Conservation (phyloP, 2,888 invertebrate species). For the Drosophila anomelani region DNA sequence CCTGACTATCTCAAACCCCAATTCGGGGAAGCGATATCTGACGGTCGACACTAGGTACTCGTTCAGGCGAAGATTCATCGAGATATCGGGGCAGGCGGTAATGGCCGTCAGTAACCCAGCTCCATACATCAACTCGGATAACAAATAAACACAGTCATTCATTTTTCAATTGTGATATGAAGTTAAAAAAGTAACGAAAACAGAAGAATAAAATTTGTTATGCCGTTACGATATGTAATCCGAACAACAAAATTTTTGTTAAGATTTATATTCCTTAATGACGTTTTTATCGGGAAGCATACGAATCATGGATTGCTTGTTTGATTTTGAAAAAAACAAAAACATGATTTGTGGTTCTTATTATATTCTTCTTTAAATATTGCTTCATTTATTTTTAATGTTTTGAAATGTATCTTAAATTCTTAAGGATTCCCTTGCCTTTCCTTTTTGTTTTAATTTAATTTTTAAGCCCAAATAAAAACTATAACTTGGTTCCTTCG, state of each 20-base stretch:
- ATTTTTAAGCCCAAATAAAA: neutral
- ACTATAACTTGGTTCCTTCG: too few species aligned
- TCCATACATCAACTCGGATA: neutral
- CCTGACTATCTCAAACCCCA: neutral
- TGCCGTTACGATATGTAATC: too few species aligned
- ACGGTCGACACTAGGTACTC: neutral
- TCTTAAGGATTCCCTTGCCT: too few species aligned
- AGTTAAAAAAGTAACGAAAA: neutral
- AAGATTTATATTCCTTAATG: neutral
- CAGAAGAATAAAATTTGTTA: neutral
- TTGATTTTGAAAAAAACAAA: neutral
- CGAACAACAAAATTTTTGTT: neutral
- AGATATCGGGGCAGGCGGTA: neutral
- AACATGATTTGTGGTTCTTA: neutral
- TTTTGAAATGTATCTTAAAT: too few species aligned
- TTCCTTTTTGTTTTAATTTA: neutral
- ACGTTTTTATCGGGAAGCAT: too few species aligned
- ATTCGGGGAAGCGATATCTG: accelerated
- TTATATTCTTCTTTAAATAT: too few species aligned
- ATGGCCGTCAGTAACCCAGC: neutral
- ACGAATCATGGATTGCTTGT: neutral
- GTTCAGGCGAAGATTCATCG: neutral
- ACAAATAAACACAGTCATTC: neutral
- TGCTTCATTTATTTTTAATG: too few species aligned
- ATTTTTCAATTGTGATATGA: neutral